Evolutionary conservation across 2,888 invertebrate species (phyloP), one percentile per base, ranked within the genome.

Genomic region (Nycteola revayana): DNA sequence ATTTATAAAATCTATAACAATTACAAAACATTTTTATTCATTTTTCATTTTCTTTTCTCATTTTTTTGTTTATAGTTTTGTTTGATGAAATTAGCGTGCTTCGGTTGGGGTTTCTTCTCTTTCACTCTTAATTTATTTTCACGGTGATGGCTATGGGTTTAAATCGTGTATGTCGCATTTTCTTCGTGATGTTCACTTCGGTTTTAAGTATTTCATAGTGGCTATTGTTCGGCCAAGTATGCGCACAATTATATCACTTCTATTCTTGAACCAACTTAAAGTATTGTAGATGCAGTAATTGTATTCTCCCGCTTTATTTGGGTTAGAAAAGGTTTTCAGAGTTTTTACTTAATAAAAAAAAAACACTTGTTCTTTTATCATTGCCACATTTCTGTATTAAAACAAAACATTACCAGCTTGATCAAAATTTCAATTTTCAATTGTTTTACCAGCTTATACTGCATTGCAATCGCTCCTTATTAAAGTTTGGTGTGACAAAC

Each of bases 141-240:
- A 59, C 66, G 85, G 86, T 85, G 80, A 69, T 71, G 84, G 83
- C 73, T 80, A 61, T 78, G 68, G 71, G 72, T 75, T 61, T 67
- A 69, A 69, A 76, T 70, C 61, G 53, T 65, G 59, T 61, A 57
- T 57, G 49, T 63, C 48, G 57, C 48, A 53, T 59, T 45, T 47
- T 61, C 63, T 65, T 69, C 66, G 60, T 70, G 61, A 47, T 60
- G 40, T 52, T 47, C 64, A 46, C 39, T 35, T 45, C 42, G 39
- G 36, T 38, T 49, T 29, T 44, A 32, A 51, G 35, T 42, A 43
- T 41, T 30, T 27, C 39, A 38, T 45, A 32, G 29, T 32, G 28
- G 40, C 36, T 36, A 28, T 25, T 36, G 28, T 21, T 34, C 33
- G 34, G 25, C 31, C 37, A 10, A 3, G 21, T 21, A 38, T 25